These are phyloP conservation scores for Andrena praecox DNA, from an alignment of 2,888 invertebrate species.

Conservation along the genomic window DNA sequence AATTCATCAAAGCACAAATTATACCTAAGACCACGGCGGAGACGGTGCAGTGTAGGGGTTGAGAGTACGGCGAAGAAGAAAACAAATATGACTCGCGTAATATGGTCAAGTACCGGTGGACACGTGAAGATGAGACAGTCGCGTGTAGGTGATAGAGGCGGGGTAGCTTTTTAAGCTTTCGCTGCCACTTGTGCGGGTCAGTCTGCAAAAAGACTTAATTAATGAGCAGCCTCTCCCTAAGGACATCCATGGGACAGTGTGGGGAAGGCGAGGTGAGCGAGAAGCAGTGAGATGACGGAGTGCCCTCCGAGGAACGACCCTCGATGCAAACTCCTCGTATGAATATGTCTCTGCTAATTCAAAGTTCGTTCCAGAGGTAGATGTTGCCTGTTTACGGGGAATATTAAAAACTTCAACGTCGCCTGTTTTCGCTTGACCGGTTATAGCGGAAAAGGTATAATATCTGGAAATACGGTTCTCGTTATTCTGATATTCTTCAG, in stretches of 20 bases:
- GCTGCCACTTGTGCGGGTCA: conserved; percentile 83
- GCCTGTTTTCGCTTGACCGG: conserved; percentile 66
- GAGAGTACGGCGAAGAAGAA: conserved; percentile 11
- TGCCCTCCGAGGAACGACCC: conserved; percentile 85
- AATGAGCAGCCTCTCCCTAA: conserved; percentile 82
- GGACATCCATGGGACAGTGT: conserved; percentile 79
- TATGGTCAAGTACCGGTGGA: conserved; percentile 66
- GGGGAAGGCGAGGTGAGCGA: conserved; percentile 77
- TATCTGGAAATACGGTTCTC: not conserved
- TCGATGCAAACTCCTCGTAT: conserved; percentile 85
- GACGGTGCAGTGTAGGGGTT: not conserved
- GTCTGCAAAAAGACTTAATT: conserved; percentile 85
- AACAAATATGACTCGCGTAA: conserved; percentile 40
- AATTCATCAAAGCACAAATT: not conserved
- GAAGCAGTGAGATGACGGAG: conserved; percentile 85
- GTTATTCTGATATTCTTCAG: not conserved
- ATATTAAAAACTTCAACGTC: conserved; percentile 84
- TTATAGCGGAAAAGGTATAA: conserved; percentile 38
- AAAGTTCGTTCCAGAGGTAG: conserved; percentile 84
- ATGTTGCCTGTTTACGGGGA: conserved; percentile 82
- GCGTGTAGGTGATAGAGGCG: conserved; percentile 55
- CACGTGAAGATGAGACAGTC: conserved; percentile 56
- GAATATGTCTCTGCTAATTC: conserved; percentile 85
- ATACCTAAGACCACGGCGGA: not conserved
- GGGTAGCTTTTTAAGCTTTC: conserved; percentile 78